Evolutionary conservation across 2,888 invertebrate genomes (phyloP), one percentile per base, ranked within the genome.

Genomic region (Athripsodes cinereus): DNA sequence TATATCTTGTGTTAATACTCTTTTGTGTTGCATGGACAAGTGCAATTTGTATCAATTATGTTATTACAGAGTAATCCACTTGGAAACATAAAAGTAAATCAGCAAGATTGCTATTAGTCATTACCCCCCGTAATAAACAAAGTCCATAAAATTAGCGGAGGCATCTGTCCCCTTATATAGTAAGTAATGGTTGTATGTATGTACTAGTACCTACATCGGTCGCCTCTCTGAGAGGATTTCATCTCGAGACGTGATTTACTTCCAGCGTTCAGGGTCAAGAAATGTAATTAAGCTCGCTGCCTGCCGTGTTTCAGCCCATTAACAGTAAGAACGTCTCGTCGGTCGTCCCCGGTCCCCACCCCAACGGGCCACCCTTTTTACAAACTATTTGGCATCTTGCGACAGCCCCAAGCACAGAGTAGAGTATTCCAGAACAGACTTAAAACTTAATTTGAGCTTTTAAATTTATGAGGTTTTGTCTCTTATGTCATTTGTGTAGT

Each of bases 291-390:
- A 60, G 57, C 57, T 57, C 47, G 48, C 40, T 51, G 60, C 44
- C 60, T 59, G 60, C 54, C 52, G 60, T 54, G 60, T 60, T 60
- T 57, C 55, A 57, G 60, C 49, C 60, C 60, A 60, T 60, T 60
- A 60, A 54, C 54, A 49, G 48, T 50, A 20, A 26, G 50, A 54
- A 47, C 34, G 20, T 22, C 49, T 19, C 16, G 26, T 26, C 22
- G 13, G 31, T 22, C 51, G 21, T 20, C 48, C 13, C 18, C 18
- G 6, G 21, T 48, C n/a, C 19, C 47, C 58, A 49, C 53, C 21
- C 40, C 53, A 26, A 26, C 26, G 10, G 10, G 10, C 26, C 26
- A 40, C 40, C 13, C 40, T 13, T 16, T 13, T 16, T 3, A 40
- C 40, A n/a, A 40, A 40, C 40, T 40, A 40, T 40, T 40, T 40